Evolutionary conservation across 2,888 invertebrate genomes (phyloP).

Genomic region (Eulithis prunata): DNA sequence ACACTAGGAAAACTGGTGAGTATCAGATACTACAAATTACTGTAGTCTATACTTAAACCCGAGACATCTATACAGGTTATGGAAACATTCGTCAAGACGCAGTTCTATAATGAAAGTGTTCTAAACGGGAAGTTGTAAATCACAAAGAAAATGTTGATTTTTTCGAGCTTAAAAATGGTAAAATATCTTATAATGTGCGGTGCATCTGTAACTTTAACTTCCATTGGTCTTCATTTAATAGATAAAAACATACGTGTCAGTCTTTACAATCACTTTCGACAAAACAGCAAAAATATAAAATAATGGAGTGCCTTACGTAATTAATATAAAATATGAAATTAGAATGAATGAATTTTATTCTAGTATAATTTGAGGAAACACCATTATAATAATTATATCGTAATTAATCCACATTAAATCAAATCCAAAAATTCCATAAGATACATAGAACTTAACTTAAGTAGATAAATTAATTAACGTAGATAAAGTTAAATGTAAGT

Average conservation of each 20-base stretch:
- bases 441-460: constrained; percentile 49
- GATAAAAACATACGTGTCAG: constrained; percentile 61
- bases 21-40: no score
- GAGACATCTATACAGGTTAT: no score
- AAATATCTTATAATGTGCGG: constrained; percentile 58
- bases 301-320: constrained; percentile 85
- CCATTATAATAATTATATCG: constrained; percentile 77
- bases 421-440: constrained; percentile 65
- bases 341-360: constrained; percentile 82
- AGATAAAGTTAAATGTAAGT: constrained; percentile 20
- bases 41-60: no score
- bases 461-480: constrained; percentile 35
- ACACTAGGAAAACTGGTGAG: no score
- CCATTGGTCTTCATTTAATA: constrained; percentile 79
- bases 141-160: constrained; percentile 35
- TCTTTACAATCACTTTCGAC: constrained; percentile 75
- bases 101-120: no score
- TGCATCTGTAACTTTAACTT: constrained; percentile 68
- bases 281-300: constrained; percentile 74
- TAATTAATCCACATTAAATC: constrained; percentile 74
- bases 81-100: no score
- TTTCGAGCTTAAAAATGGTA: constrained; percentile 56
- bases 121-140: no score
- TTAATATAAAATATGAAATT: constrained; percentile 79
- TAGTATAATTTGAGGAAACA: constrained; percentile 84